Evolutionary conservation across 2,113 vertebrate genomes (phyloP), one percentile per base, ranked within the genome.

Genomic region (Pomatorhinus ruficollis): DNA sequence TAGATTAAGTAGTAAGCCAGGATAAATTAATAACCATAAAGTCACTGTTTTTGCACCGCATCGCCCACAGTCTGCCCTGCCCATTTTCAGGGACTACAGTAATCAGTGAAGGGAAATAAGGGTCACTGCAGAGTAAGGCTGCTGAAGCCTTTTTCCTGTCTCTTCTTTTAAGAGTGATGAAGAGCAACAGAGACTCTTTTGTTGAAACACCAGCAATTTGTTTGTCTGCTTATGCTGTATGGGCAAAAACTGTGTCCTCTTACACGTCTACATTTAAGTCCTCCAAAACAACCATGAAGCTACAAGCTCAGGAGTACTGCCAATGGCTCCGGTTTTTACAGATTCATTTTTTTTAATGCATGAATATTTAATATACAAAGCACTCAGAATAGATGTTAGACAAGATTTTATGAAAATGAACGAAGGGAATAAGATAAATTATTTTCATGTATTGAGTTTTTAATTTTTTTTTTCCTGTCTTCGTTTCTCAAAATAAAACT

Each of bases 121-220:
- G 90, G 75, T 82, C 79, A 90, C 64, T 59, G 40, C 60, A 42
- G 69, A 77, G 24, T 22, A 75, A 66, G 53, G 57, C 74, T 44
- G 30, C 64, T 23, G 16, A 64, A 85, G 68, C 45, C 64, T 47
- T 72, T 92, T 91, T 88, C 66, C 93, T 83, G 60, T 72, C 83
- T 61, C 60, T 72, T 87, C 87, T 47, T 59, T 57, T 66, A 77
- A 61, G 31, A 91, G 52, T 15, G 44, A 59, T 56, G 79, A 87
- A 79, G 72, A 83, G 18, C 70, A 83, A 92, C 50, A 94, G 74
- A 91, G 81, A 61, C 40, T 54, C 86, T 75, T 52, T 83, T 89
- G 82, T 92, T 94, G 77, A 35, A 86, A 80, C 52, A 91, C n/a
- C 39, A 92, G 68, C n/a, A 56, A 86, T 74, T 82, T 87, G 45